phyloP scores from a whole-genome alignment of 2,888 invertebrate genomes.

The Drosophila anomalata region DNA sequence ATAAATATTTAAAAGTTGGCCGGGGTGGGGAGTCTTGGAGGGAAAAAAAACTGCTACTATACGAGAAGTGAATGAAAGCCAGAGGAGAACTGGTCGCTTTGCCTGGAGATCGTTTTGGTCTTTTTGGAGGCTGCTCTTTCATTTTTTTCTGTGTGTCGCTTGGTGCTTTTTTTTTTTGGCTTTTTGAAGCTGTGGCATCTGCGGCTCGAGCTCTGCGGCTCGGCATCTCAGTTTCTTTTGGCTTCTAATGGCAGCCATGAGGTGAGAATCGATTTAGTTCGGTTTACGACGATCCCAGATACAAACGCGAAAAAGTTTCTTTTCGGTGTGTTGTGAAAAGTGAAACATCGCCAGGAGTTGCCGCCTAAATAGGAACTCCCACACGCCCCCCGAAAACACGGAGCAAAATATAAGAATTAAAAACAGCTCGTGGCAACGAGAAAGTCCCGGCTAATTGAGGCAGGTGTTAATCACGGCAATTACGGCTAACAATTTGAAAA shows the following conservation, averaged over 20 bases:
- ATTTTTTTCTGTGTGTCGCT: conserved; percentile 22
- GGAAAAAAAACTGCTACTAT: conserved; percentile 55
- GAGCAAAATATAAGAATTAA: conserved; percentile 24
- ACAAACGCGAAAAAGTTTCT: conserved; percentile 82
- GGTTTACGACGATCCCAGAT: conserved; percentile 82
- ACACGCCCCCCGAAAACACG: background rate
- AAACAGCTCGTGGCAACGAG: conserved; percentile 9
- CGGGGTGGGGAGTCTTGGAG: conserved; percentile 11
- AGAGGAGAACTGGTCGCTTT: conserved; percentile 70
- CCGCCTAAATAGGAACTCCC: conserved; percentile 5
- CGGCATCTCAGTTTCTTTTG: conserved; percentile 61
- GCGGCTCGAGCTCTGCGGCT: conserved; percentile 49
- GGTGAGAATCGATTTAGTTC: conserved; percentile 84
- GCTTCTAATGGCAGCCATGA: conserved; percentile 83
- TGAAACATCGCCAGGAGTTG: conserved; percentile 35
- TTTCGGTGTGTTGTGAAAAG: conserved; percentile 59
- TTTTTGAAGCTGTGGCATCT: conserved; percentile 65
- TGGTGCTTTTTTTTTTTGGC: conserved; percentile 31
- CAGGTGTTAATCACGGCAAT: conserved; percentile 56
- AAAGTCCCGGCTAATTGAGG: conserved; percentile 42
- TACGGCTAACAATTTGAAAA: conserved; percentile 33
- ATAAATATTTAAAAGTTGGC: conserved; percentile 57
- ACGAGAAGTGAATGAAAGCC: conserved; percentile 56
- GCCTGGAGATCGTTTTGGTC: conserved; percentile 60
- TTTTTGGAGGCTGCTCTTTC: conserved; percentile 45